A percentile compares a stretch with the other conserved stretches of the same genome.
phyloP scores from a whole-genome alignment of 2,113 vertebrate species.

The Patagioenas fasciata region DNA sequence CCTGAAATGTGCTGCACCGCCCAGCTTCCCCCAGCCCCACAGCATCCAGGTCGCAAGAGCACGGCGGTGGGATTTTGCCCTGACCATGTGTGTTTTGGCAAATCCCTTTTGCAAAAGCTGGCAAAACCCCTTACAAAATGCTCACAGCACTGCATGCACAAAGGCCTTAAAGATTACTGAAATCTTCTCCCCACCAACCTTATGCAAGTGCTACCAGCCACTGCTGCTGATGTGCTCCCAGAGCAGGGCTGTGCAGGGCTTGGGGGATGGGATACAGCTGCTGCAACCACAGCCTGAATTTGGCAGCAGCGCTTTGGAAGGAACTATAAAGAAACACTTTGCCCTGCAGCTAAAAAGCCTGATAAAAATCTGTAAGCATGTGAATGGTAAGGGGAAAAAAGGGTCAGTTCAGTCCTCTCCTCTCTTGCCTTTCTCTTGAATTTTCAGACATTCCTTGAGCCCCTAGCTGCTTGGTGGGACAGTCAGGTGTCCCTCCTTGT shows the following conservation, averaged over 20 bases:
- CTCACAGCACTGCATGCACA: accelerated
- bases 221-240: neutral
- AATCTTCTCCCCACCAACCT: neutral
- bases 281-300: slow-evolving; percentile 8
- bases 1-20: accelerated
- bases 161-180: neutral
- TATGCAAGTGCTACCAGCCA: neutral
- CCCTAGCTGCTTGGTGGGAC: neutral
- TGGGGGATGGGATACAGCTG: slow-evolving; percentile 46
- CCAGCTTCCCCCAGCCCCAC: accelerated
- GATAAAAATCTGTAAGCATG: slow-evolving; percentile 67
- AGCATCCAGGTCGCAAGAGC: neutral
- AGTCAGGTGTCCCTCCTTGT: accelerated
- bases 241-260: neutral
- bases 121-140: neutral
- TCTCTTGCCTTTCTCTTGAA: neutral
- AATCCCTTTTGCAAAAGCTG: accelerated
- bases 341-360: slow-evolving; percentile 40
- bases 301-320: slow-evolving; percentile 51
- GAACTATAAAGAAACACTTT: slow-evolving; percentile 55
- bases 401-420: slow-evolving; percentile 30
- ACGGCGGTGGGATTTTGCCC: accelerated
- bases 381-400: slow-evolving; percentile 52
- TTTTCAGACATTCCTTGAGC: neutral
- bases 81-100: accelerated